Evolutionary conservation across 2,113 vertebrate genomes (phyloP), one percentile per base, ranked within the genome.

Genomic region (Indicator maculatus): DNA sequence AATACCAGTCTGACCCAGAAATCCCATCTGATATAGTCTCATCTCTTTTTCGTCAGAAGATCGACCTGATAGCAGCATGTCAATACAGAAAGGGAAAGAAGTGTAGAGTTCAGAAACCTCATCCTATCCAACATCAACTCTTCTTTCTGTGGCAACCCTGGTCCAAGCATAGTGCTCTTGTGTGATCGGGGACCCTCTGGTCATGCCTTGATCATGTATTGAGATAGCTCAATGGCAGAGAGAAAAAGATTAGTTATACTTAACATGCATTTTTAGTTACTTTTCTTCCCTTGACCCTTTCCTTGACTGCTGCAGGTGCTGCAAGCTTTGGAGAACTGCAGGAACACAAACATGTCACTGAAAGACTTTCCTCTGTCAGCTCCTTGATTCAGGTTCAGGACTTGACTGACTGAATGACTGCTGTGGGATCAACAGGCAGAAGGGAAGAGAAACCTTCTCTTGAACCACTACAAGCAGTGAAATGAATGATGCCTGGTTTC

Each of bases 21-120:
- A 81, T 52, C 74, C 55, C 72, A 31, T 69, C 75, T 92, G 89
- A 76, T 7, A 72, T 7, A 72, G 50, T 44, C 39, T 92, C 30
- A 67, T 88, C n/a, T 85, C 63, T 63, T 93, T 88, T 83, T 89
- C 72, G 38, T 89, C 75, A 56, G 71, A 93, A 87, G 41, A 83
- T 28, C 41, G 72, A 47, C 78, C 53, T 83, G 64, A 70, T 39
- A 88, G 27, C 63, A 82, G 39, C 18, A 74, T 83, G 47, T 89
- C 82, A 91, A 91, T 93, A 59, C 64, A 88, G 70, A 83, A 82
- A 86, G 20, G 53, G 27, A 89, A 76, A 21, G 73, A 70, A 89
- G 21, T 9, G 21, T 9, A 83, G 12, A 76, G 36, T 23, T 86
- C 64, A 70, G 76, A 89, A 93, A 45, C 60, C 15, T 83, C n/a